Evolutionary conservation across 2,888 invertebrate genomes (phyloP).

Genomic region (Macropis europaea): DNA sequence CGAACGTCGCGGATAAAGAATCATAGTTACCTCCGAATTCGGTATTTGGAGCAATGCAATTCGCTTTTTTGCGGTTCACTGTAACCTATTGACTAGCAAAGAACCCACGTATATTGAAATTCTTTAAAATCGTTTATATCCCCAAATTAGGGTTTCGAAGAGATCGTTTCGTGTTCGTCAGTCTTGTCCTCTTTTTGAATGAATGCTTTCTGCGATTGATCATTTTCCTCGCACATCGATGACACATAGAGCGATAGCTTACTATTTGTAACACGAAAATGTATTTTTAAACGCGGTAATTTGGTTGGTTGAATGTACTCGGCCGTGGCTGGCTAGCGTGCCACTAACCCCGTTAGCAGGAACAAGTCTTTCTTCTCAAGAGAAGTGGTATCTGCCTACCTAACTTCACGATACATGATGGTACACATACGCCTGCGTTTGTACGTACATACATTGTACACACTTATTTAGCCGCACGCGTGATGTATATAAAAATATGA

Average conservation of each 20-base stretch:
- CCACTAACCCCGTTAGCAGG: constrained; percentile 79
- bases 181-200: not conserved
- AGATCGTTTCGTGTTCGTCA: too few relatives aligned
- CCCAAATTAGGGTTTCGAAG: too few relatives aligned
- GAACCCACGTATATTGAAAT: too few relatives aligned
- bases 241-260: not conserved
- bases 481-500: constrained; percentile 7
- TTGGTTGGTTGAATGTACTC: constrained; percentile 72
- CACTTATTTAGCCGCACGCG: not conserved
- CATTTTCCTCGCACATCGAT: constrained; percentile 3
- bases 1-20: not conserved
- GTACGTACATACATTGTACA: constrained; percentile 18
- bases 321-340: constrained; percentile 74
- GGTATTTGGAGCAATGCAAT: too few relatives aligned
- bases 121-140: too few relatives aligned
- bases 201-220: not conserved
- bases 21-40: not conserved
- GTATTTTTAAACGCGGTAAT: constrained; percentile 73
- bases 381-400: constrained; percentile 66
- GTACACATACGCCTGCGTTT: constrained; percentile 18
- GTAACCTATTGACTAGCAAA: too few relatives aligned
- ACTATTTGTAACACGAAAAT: constrained; percentile 58
- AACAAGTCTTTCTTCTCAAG: constrained; percentile 75
- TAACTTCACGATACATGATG: constrained; percentile 47
- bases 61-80: too few relatives aligned